Evolutionary conservation across 2,888 invertebrate species (phyloP).

Genomic region (Liopterus haemorrhoidalis): DNA sequence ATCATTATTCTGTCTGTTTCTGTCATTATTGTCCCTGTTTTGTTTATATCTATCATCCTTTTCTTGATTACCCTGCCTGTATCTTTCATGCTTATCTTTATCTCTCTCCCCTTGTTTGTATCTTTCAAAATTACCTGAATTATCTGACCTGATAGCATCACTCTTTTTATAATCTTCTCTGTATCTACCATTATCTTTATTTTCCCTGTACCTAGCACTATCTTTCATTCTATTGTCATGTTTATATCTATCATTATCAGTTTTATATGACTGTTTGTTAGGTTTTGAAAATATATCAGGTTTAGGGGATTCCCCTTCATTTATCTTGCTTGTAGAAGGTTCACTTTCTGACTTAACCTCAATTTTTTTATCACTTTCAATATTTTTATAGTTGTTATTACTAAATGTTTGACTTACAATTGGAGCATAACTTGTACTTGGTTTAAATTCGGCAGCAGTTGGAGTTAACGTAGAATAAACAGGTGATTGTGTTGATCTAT

Average conservation of each 20-base stretch:
- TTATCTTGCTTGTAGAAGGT: too few relatives aligned
- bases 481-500: not conserved
- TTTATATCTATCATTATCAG: conserved; percentile 13
- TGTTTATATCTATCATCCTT: conserved; percentile 19
- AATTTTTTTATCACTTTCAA: not conserved
- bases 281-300: too few relatives aligned
- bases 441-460: conserved; percentile 55
- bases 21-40: conserved; percentile 7
- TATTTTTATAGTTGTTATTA: not conserved
- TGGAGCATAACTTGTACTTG: conserved; percentile 42
- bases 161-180: conserved; percentile 11
- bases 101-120: conserved; percentile 3
- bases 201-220: conserved; percentile 21
- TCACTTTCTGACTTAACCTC: too few relatives aligned
- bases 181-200: conserved; percentile 23
- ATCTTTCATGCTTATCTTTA: not conserved
- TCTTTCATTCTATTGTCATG: conserved; percentile 10
- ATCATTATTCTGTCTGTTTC: conserved; percentile 5
- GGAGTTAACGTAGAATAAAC: conserved; percentile 51
- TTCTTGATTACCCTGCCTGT: conserved; percentile 12
- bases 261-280: too few relatives aligned
- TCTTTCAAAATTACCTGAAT: conserved; percentile 18
- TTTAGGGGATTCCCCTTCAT: too few relatives aligned
- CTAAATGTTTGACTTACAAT: conserved; percentile 17
- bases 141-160: conserved; percentile 9